Conservation (phyloP, 2,113 vertebrate genomes). For the Caranx melampygus region DNA sequence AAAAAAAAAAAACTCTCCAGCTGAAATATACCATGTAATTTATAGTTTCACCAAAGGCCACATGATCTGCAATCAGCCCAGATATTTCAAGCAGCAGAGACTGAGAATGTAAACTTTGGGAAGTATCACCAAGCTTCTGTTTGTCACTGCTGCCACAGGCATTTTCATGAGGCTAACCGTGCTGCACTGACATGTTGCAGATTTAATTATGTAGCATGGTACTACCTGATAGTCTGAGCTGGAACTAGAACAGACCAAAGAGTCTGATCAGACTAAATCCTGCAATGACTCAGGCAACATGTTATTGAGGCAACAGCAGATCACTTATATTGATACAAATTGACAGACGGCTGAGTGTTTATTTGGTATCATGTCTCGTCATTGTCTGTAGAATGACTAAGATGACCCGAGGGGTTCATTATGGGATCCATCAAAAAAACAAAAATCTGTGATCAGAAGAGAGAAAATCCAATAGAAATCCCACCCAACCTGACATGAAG, state of each 20-base stretch:
- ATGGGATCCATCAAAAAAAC: slow-evolving; percentile 5
- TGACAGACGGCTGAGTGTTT: slow-evolving; percentile 60
- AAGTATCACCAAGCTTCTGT: slow-evolving; percentile 43
- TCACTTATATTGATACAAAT: slow-evolving; percentile 26
- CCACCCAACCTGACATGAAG: neutral
- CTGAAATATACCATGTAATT: neutral
- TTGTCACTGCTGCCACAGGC: slow-evolving; percentile 63
- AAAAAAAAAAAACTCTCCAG: neutral
- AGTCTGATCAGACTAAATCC: slow-evolving; percentile 24
- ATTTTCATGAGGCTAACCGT: slow-evolving; percentile 64
- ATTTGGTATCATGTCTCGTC: slow-evolving; percentile 31
- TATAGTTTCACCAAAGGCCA: slow-evolving; percentile 5
- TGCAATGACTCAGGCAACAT: slow-evolving; percentile 66
- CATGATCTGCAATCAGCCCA: slow-evolving; percentile 4
- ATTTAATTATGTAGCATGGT: slow-evolving; percentile 47
- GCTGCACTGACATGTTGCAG: slow-evolving; percentile 74
- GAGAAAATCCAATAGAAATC: neutral
- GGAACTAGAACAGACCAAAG: slow-evolving; percentile 22
- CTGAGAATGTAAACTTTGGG: slow-evolving; percentile 33
- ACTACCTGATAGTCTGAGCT: slow-evolving; percentile 62
- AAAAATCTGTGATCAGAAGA: neutral
- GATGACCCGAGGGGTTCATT: slow-evolving; percentile 2
- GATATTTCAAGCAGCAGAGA: slow-evolving; percentile 14
- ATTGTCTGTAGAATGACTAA: slow-evolving; percentile 64
- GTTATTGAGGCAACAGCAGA: slow-evolving; percentile 14